Conservation (phyloP, 2,113 vertebrate genomes). For the Zosterops hypoxanthus region DNA sequence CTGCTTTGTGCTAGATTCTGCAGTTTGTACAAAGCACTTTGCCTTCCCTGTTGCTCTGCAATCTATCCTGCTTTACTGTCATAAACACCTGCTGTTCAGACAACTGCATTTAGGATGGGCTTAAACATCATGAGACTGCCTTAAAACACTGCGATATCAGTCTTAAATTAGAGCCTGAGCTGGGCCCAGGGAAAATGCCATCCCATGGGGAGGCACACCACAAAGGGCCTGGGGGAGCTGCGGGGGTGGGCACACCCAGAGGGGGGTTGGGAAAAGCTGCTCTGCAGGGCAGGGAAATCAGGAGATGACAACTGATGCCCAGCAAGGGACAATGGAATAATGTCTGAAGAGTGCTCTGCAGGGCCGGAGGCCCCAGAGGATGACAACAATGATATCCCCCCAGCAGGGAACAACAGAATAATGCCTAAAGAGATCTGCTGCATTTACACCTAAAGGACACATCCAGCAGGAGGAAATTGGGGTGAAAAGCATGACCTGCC, state of each 20-base stretch:
- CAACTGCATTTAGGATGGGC: background rate
- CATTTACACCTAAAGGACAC: background rate
- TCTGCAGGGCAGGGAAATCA: background rate
- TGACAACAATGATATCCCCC: too few species aligned
- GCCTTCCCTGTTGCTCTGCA: background rate
- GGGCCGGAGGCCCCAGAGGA: too few species aligned
- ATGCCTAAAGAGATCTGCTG: background rate
- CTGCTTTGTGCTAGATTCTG: background rate
- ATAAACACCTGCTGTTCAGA: slow-evolving; percentile 18
- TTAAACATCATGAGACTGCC: background rate
- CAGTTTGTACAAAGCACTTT: background rate
- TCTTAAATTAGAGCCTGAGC: background rate
- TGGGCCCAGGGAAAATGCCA: background rate
- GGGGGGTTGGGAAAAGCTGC: background rate
- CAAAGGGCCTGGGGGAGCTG: background rate
- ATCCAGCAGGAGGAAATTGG: background rate
- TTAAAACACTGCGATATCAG: fast-evolving
- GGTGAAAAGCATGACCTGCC: background rate
- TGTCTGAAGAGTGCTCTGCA: background rate
- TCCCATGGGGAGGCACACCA: background rate
- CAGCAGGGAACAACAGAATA: fast-evolving
- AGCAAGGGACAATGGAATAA: fast-evolving
- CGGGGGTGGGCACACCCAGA: background rate
- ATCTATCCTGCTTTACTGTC: background rate
- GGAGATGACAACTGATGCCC: background rate